These are phyloP conservation scores for Illadopsis cleaveri DNA, from an alignment of 2,113 vertebrate species.

Conservation along the genomic window DNA sequence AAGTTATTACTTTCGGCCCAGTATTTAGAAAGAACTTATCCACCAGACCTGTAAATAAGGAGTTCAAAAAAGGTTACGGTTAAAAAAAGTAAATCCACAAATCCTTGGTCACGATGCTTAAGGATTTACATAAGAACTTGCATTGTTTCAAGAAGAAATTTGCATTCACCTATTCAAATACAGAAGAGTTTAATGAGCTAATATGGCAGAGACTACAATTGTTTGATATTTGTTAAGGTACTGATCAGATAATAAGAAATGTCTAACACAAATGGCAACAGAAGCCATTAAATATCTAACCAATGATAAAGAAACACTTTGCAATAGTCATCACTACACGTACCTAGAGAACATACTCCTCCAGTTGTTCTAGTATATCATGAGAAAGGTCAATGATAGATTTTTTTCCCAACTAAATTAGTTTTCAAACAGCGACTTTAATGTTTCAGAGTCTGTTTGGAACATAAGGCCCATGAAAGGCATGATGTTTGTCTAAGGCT, in stretches of 20 bases:
- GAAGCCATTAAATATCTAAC: background rate
- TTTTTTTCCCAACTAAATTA: background rate
- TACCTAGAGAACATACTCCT: fast-evolving
- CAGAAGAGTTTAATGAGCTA: background rate
- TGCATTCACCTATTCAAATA: background rate
- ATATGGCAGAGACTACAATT: background rate
- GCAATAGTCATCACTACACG: fast-evolving
- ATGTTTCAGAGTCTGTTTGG: background rate
- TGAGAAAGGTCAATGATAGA: background rate
- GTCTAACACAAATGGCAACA: background rate
- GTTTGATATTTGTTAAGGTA: background rate
- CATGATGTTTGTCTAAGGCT: background rate
- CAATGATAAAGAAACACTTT: background rate
- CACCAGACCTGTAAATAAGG: background rate
- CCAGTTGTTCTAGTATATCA: background rate
- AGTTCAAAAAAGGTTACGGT: background rate
- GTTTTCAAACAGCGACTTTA: background rate
- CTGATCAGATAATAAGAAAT: background rate
- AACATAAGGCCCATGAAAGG: background rate
- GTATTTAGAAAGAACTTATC: background rate
- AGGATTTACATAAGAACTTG: background rate
- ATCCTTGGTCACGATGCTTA: background rate
- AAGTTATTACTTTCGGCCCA: background rate
- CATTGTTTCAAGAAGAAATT: background rate
- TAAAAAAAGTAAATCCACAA: constrained; percentile 58